Percentiles rank a stretch among this genome's conserved stretches.
phyloP scores from a whole-genome alignment of 2,888 invertebrate genomes.

The Phanerotoma sp. region DNA sequence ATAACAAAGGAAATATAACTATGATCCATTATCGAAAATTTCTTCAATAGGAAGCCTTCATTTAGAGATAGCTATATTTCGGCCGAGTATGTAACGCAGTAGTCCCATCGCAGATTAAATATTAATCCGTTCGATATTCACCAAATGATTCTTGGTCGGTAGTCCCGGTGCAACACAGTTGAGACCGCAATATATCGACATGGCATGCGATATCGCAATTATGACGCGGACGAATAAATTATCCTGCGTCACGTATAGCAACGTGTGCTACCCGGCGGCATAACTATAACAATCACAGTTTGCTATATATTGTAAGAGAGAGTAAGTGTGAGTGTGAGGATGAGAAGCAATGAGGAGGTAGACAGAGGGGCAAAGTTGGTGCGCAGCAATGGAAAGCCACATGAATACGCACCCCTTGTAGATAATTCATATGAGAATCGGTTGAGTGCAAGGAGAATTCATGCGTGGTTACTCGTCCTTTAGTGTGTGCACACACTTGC shows the following conservation, averaged over 20 bases:
- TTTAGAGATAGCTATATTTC: too few relatives aligned
- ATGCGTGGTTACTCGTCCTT: conserved; percentile 10
- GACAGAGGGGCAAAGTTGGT: conserved; percentile 8
- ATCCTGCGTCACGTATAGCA: conserved; percentile 41
- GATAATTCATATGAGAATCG: conserved; percentile 16
- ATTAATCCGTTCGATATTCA: conserved; percentile 20
- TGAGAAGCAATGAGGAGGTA: neutral
- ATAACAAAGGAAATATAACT: too few relatives aligned
- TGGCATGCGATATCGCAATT: conserved; percentile 50
- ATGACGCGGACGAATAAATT: conserved; percentile 51
- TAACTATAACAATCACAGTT: neutral
- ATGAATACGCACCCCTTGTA: conserved; percentile 14
- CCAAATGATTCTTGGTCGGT: conserved; percentile 6
- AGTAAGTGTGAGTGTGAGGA: neutral
- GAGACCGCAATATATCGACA: conserved; percentile 27
- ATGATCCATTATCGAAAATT: too few relatives aligned
- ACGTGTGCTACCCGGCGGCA: conserved; percentile 11
- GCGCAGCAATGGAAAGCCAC: conserved; percentile 13
- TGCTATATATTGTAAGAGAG: conserved; percentile 2
- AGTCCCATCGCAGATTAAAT: conserved; percentile 18
- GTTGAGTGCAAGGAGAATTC: conserved; percentile 6
- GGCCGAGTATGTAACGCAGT: neutral
- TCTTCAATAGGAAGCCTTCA: too few relatives aligned
- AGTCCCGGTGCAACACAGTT: neutral
- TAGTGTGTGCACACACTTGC: conserved; percentile 1